Conservation (phyloP, 2,888 invertebrate genomes). For the Heliconius charithonia region DNA sequence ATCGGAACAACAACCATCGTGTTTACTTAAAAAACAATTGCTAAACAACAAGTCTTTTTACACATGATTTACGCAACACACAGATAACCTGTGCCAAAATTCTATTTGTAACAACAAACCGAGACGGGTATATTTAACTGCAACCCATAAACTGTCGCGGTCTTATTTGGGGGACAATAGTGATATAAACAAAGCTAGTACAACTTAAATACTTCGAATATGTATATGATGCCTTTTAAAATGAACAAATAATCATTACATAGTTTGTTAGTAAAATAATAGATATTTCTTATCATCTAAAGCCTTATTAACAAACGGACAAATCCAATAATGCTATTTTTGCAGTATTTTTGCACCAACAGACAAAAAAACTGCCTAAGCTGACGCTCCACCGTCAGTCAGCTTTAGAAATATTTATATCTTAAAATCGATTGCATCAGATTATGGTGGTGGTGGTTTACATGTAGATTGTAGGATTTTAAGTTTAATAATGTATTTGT, state of each 20-base stretch:
- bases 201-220: background rate
- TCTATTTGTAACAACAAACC: constrained; percentile 83
- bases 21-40: constrained; percentile 57
- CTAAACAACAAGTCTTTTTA: constrained; percentile 75
- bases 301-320: background rate
- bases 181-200: constrained; percentile 41
- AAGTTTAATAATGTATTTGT: constrained; percentile 75
- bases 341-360: too few relatives aligned
- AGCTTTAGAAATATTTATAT: background rate
- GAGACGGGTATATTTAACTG: constrained; percentile 83
- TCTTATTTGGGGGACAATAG: constrained; percentile 59
- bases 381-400: background rate
- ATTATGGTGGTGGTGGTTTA: constrained; percentile 38
- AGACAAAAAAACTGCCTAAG: background rate
- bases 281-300: background rate
- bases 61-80: constrained; percentile 81
- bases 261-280: background rate
- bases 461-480: constrained; percentile 61
- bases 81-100: constrained; percentile 82
- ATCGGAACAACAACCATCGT: background rate
- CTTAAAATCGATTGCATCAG: background rate
- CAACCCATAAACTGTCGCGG: constrained; percentile 81
- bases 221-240: background rate
- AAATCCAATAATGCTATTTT: background rate
- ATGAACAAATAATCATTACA: background rate